Base-by-base conservation (phyloP, 1,140 invertebrate species). In the Aphidius gifuensis region DNA sequence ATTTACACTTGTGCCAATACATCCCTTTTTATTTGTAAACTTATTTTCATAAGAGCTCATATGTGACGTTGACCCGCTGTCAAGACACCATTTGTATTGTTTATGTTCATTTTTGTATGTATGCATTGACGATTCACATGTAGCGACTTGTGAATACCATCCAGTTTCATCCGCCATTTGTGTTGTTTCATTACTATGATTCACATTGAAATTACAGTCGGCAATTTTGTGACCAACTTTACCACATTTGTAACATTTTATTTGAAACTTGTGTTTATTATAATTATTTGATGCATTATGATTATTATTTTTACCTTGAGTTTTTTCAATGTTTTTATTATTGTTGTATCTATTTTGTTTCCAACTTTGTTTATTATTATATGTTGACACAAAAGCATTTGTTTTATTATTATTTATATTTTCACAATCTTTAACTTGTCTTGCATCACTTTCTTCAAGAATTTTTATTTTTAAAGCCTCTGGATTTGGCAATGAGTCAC, bases 401-500 rank as follows among this genome's bases (percentile, higher is more conserved):
- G 39, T 16, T 49, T n/a, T 43, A 40, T 56, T 62, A 56, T 47
- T 39, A 4, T 5, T 9, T 7, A 5, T 38, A 6, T 8, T 9
- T 39, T 55, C 39, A 43, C 58, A 60, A 32, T 32, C 23, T 32
- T 32, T 32, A 32, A 32, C 4, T 32, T 32, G 23, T 23, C 69
- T 60, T 38, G 68, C 66, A 46, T 76, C 67, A 60, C 32, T 56
- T 54, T 76, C 69, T 66, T 74, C 71, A 9, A 71, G 16, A 23
- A 75, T 72, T 69, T 77, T 74, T 5, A 71, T 66, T 53, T 69
- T 66, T 8, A 75, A 54, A 11, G 60, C 60, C 53, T 74, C 72
- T 4, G 67, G 62, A n/a, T 46, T 67, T 8, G 68, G 70, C 38
- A 76, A 57, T 32, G 47, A 60, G 49, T 75, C 73, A 1, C 70